Evolutionary conservation across 2,113 vertebrate genomes (phyloP).

Genomic region (Dermatemys mawii): DNA sequence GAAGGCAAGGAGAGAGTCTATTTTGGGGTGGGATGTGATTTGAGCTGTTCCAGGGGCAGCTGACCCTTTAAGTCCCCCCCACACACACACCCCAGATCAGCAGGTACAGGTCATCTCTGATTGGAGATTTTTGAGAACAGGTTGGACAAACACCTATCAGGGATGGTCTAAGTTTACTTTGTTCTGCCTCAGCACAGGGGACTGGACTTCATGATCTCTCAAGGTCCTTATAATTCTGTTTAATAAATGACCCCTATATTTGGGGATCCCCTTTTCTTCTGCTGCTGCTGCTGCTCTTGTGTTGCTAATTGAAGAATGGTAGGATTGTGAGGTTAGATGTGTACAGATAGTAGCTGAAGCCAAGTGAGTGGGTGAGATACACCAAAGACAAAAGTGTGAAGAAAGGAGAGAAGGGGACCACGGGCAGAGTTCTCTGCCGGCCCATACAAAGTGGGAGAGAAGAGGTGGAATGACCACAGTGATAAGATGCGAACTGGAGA

Average conservation of each 20-base stretch:
- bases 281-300: background rate
- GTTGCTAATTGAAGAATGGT: background rate
- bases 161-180: background rate
- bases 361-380: background rate
- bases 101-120: background rate
- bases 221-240: background rate
- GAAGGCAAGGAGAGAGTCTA: background rate
- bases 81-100: background rate
- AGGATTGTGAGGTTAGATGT: background rate
- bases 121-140: background rate
- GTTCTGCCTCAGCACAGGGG: background rate
- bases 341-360: background rate
- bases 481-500: background rate
- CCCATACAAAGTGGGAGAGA: background rate
- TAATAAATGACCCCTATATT: background rate
- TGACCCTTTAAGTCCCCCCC: background rate
- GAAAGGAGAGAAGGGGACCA: background rate
- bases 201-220: background rate
- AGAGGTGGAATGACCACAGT: background rate
- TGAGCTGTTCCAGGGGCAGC: background rate
- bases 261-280: background rate
- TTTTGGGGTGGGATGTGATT: background rate
- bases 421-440: background rate
- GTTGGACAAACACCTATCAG: background rate
- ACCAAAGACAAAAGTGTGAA: background rate